A percentile compares a stretch with the other conserved stretches of the same genome.
Conservation (phyloP, 2,113 vertebrate genomes). For the Sinocyclocheilus anshuiensis region DNA sequence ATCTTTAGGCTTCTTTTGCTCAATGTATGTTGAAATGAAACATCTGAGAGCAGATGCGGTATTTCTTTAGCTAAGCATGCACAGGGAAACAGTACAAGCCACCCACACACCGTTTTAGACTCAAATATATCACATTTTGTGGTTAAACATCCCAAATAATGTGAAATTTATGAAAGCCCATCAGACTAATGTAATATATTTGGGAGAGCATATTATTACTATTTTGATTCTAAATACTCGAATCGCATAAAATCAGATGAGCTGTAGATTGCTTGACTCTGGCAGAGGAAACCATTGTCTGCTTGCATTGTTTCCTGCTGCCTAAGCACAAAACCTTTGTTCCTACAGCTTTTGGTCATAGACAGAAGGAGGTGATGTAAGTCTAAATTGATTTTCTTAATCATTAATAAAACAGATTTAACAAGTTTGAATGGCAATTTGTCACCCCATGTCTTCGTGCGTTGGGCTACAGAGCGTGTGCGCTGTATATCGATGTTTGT, state of each 20-base stretch:
- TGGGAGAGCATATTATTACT: background rate
- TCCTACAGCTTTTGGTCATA: constrained; percentile 28
- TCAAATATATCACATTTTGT: background rate
- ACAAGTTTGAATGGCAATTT: background rate
- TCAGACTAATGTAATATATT: background rate
- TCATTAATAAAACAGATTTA: background rate
- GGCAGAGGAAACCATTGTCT: constrained; percentile 40
- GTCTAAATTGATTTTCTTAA: background rate
- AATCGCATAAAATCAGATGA: background rate
- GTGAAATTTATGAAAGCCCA: background rate
- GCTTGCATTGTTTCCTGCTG: constrained; percentile 36
- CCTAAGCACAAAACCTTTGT: constrained; percentile 15
- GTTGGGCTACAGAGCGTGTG: background rate
- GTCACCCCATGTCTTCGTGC: no score
- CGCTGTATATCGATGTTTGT: background rate
- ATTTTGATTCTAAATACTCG: background rate
- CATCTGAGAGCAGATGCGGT: background rate
- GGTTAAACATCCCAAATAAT: background rate
- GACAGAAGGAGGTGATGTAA: constrained; percentile 33
- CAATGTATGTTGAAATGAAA: background rate
- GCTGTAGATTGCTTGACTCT: constrained; percentile 33
- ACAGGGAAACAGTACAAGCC: constrained; percentile 17
- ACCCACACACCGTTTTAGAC: background rate
- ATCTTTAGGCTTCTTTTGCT: background rate
- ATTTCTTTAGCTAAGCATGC: background rate